Base-by-base conservation (phyloP, 2,113 vertebrate species). In the Heteronetta atricapilla region DNA sequence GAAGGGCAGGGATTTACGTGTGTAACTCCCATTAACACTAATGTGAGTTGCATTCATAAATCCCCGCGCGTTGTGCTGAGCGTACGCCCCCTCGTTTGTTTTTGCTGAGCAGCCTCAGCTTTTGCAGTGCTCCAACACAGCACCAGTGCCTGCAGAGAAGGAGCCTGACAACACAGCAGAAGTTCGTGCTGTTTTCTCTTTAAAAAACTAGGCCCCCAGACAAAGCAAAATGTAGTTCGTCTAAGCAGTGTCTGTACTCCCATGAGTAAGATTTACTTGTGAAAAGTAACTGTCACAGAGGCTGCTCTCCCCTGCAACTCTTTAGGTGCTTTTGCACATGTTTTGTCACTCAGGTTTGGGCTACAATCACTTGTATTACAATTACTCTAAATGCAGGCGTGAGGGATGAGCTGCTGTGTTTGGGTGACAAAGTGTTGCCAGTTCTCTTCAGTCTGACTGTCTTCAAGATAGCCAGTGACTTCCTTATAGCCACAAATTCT, bases 1-100 rank as follows among this genome's bases (percentile, higher is more conserved):
- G 97, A 97, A 98, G 97, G 97, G 97, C 97, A 96, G 97, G 96
- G 96, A 97, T 97, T 97, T 97, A 89, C 14, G 6, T 4, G 1
- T 81, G 95, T 93, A 95, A 78, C 95, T 97, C 94, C 97, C 96
- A 95, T 98, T 97, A 97, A 91, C 89, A 64, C 94, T 97, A 89
- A 96, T 95, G 89, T 50, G 73, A 77, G 94, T 76, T 89, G 94
- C 94, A 89, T 94, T 81, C 90, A 83, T 82, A 95, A 97, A 96
- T 97, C 97, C 96, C 93, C 76, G 12, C 0, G 64, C 77, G 60
- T 67, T 29, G 75, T 56, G 21, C 87, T 31, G 78, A 82, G 94
- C 84, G 10, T 64, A 44, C 59, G 26, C 73, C 90, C 86, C 74
- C 55, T 11, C 66, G 7, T 77, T 96, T 97, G 90, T 95, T 96